Evolutionary conservation across 2,113 vertebrate species (phyloP).

Genomic region (Pseudopodoces humilis): DNA sequence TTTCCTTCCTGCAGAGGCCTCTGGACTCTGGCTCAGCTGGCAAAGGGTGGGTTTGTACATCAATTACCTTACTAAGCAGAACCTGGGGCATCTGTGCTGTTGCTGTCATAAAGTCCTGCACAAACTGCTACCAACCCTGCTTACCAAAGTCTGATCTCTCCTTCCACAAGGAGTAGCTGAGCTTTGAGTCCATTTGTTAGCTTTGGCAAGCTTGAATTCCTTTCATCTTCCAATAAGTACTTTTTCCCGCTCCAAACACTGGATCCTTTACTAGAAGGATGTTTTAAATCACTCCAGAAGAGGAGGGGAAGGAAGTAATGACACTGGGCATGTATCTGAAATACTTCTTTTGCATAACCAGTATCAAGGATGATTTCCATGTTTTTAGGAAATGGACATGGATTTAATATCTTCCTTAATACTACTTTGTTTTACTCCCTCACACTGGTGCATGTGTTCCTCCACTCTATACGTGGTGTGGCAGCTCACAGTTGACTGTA

Average conservation of each 20-base stretch:
- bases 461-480: background rate
- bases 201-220: slow-evolving; percentile 16
- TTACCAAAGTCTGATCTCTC: background rate
- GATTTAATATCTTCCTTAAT: slow-evolving; percentile 27
- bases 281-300: slow-evolving; percentile 18
- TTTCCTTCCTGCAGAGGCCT: slow-evolving; percentile 25
- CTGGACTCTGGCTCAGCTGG: background rate
- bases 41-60: background rate
- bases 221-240: slow-evolving; percentile 41
- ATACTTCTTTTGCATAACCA: background rate
- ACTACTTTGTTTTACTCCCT: background rate
- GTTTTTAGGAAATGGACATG: slow-evolving; percentile 5
- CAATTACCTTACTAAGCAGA: background rate
- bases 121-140: background rate
- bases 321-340: slow-evolving; percentile 9
- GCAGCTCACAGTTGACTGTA: background rate
- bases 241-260: background rate
- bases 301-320: slow-evolving; percentile 31
- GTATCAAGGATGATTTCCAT: background rate
- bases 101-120: background rate
- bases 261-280: slow-evolving; percentile 26
- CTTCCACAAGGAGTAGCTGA: background rate
- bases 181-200: background rate
- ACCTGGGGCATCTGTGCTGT: background rate
- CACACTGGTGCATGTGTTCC: background rate